Percentiles rank a stretch among this genome's conserved stretches.
phyloP scores from a whole-genome alignment of 2,113 vertebrate genomes.

The Eurystomus gularis region DNA sequence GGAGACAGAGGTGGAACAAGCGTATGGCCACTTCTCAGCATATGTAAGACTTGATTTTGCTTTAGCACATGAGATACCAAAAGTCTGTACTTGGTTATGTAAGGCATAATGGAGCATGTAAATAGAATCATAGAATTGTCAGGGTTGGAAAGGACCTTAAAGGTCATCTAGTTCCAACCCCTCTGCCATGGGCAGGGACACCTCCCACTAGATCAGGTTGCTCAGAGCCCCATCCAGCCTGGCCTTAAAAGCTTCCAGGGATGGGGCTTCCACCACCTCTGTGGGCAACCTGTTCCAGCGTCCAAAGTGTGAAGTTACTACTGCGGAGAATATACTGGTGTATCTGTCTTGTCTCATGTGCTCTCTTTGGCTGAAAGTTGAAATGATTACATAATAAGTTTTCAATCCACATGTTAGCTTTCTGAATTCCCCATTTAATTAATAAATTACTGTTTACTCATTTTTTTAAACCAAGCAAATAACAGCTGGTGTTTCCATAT shows the following conservation, averaged over 20 bases:
- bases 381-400: not conserved
- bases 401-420: slow-evolving; percentile 9
- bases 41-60: not conserved
- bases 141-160: too few species aligned
- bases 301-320: not conserved
- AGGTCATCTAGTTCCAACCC: too few species aligned
- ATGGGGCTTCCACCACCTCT: too few species aligned
- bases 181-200: too few species aligned
- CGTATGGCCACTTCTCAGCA: not conserved
- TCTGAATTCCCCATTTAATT: not conserved
- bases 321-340: not conserved
- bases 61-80: not conserved
- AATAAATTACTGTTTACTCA: not conserved
- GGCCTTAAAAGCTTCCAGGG: too few species aligned
- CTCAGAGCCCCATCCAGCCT: too few species aligned
- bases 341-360: not conserved
- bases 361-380: not conserved
- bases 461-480: not conserved
- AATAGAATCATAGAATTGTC: too few species aligned
- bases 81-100: not conserved
- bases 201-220: too few species aligned
- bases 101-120: not conserved
- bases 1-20: not conserved
- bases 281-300: too few species aligned
- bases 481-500: slow-evolving; percentile 31